These are phyloP conservation scores for Entomobrya proxima DNA, from an alignment of 2,888 invertebrate genomes.

Conservation along the genomic window DNA sequence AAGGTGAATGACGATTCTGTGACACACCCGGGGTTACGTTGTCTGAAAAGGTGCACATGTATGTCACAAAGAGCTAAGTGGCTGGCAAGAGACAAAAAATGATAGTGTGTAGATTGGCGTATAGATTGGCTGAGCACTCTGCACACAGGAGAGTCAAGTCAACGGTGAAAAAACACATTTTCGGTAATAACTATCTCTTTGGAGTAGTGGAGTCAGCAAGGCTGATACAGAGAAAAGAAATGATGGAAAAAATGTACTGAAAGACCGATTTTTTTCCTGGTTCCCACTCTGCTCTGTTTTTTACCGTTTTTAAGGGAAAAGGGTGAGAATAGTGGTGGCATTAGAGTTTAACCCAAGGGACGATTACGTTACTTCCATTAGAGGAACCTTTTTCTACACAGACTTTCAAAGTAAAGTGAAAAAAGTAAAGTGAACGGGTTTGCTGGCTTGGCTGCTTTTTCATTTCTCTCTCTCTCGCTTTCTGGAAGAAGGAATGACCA, in stretches of 20 bases:
- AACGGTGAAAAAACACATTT: slow-evolving; percentile 54
- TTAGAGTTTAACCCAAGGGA: slow-evolving; percentile 73
- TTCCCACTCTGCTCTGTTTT: slow-evolving; percentile 26
- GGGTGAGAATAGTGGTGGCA: slow-evolving; percentile 64
- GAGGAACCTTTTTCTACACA: slow-evolving; percentile 65
- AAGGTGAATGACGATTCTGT: slow-evolving; percentile 46
- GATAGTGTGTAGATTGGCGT: slow-evolving; percentile 29
- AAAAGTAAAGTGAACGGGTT: slow-evolving; percentile 45
- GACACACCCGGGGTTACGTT: slow-evolving; percentile 30
- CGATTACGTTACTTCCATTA: slow-evolving; percentile 75
- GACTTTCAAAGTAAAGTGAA: slow-evolving; percentile 54
- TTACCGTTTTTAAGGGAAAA: slow-evolving; percentile 14
- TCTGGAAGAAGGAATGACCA: slow-evolving; percentile 72
- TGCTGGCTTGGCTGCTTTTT: slow-evolving; percentile 18
- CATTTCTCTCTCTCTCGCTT: neutral
- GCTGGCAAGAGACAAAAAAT: slow-evolving; percentile 50
- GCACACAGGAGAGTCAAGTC: slow-evolving; percentile 25
- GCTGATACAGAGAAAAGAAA: neutral
- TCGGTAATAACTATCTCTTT: slow-evolving; percentile 44
- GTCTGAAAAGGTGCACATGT: neutral
- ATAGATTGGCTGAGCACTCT: slow-evolving; percentile 44
- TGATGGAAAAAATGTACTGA: slow-evolving; percentile 33
- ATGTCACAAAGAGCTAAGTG: slow-evolving; percentile 57
- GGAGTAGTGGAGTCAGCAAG: neutral
- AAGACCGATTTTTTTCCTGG: slow-evolving; percentile 51